Evolutionary conservation across 23 tunicate species (phyloP).

Genomic region (Halocynthia roretzi): DNA sequence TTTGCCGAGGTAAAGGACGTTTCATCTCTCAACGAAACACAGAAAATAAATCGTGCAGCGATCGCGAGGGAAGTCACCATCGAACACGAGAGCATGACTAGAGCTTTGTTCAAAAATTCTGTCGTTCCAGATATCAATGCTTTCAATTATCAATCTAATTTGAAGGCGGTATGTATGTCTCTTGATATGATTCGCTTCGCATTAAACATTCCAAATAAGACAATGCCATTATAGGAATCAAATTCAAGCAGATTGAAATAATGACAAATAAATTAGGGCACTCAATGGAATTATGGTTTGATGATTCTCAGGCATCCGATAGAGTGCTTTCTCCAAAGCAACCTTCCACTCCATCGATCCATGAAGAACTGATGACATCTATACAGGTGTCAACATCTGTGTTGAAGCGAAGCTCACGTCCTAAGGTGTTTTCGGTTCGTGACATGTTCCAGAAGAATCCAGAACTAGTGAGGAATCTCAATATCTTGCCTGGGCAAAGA

Average conservation of each 20-base stretch:
- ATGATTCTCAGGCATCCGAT: slow-evolving; percentile 34
- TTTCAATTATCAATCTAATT: slow-evolving; percentile 11
- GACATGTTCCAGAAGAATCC: slow-evolving; percentile 66
- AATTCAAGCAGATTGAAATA: not conserved
- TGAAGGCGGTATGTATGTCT: slow-evolving; percentile 43
- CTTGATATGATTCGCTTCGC: not conserved
- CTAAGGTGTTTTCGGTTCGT: slow-evolving; percentile 44
- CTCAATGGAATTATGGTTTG: not conserved
- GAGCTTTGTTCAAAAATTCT: slow-evolving; percentile 17
- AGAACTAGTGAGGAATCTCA: slow-evolving; percentile 45
- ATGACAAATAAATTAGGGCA: not conserved
- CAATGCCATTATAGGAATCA: not conserved
- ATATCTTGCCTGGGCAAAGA: slow-evolving; percentile 73
- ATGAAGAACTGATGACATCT: slow-evolving; percentile 46
- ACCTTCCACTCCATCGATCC: slow-evolving; percentile 17
- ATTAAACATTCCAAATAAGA: not conserved
- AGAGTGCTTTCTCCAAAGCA: slow-evolving; percentile 42
- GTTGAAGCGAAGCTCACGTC: slow-evolving; percentile 34
- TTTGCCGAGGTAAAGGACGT: slow-evolving; percentile 66
- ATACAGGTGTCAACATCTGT: slow-evolving; percentile 12
- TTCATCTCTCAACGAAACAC: slow-evolving; percentile 26
- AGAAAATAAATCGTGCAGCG: slow-evolving; percentile 25
- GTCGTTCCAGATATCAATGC: slow-evolving; percentile 54
- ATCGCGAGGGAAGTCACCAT: slow-evolving; percentile 33
- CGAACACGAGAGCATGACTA: slow-evolving; percentile 17